Conservation (phyloP, 2,797 vertebrate genomes). For the Gymnodraco acuticeps region DNA sequence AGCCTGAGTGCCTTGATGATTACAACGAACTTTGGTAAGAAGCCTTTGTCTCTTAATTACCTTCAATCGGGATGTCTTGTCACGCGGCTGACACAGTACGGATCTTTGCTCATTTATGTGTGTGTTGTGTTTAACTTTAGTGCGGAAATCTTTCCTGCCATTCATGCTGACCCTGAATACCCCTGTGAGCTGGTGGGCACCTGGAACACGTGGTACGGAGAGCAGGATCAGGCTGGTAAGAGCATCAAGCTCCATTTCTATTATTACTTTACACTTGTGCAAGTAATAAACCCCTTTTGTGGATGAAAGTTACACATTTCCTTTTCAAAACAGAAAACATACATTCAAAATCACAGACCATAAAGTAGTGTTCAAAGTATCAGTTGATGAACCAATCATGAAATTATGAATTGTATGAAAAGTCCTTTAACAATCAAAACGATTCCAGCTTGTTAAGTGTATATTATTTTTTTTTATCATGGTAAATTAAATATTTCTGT, state of each 20-base stretch:
- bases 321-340: neutral
- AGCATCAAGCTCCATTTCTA: neutral
- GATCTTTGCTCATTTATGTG: neutral
- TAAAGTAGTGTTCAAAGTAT: neutral
- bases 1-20: constrained; percentile 95
- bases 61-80: neutral
- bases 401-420: neutral
- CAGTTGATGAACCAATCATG: neutral
- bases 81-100: neutral
- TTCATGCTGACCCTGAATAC: constrained; percentile 92
- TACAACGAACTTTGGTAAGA: constrained; percentile 98
- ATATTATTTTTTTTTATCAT: neutral
- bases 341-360: neutral
- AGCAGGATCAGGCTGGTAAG: constrained; percentile 98
- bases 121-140: constrained; percentile 75
- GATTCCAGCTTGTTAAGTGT: neutral
- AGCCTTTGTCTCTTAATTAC: neutral
- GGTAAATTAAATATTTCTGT: neutral
- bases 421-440: neutral
- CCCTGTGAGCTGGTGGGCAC: constrained; percentile 97
- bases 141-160: constrained; percentile 92
- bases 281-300: neutral
- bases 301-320: neutral
- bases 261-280: neutral
- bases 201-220: constrained; percentile 99